These are phyloP conservation scores for Netelia fuscicornis DNA, from an alignment of 2,888 invertebrate species.

Conservation along the genomic window DNA sequence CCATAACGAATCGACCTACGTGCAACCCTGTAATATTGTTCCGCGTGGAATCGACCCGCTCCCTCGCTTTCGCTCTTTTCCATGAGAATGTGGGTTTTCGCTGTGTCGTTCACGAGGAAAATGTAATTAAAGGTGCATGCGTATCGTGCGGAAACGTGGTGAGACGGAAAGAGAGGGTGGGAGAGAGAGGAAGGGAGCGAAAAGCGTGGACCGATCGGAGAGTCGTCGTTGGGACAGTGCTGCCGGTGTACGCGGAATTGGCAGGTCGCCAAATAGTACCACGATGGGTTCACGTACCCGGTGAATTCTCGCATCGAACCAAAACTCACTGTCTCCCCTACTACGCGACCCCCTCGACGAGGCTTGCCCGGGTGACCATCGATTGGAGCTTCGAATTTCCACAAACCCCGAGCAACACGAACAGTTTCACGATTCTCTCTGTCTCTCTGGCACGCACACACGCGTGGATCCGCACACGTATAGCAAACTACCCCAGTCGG, in stretches of 20 bases:
- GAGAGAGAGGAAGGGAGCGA: neutral
- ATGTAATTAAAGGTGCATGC: slow-evolving; percentile 62
- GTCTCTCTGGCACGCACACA: slow-evolving; percentile 1
- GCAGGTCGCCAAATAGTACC: slow-evolving; percentile 62
- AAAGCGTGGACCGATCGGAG: slow-evolving; percentile 14
- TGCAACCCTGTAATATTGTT: neutral
- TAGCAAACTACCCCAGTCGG: slow-evolving; percentile 3
- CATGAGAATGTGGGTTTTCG: slow-evolving; percentile 48
- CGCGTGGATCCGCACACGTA: neutral
- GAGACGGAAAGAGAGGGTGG: neutral
- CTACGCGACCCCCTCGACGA: slow-evolving; percentile 6
- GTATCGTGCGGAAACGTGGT: slow-evolving; percentile 21
- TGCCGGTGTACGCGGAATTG: slow-evolving; percentile 51
- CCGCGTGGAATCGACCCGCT: neutral
- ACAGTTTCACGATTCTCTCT: slow-evolving; percentile 41
- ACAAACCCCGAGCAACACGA: slow-evolving; percentile 41
- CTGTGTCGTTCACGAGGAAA: slow-evolving; percentile 42
- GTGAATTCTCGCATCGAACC: slow-evolving; percentile 46
- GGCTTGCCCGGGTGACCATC: slow-evolving; percentile 63
- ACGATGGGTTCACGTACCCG: slow-evolving; percentile 48
- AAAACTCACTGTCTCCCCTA: slow-evolving; percentile 6
- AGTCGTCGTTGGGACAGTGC: slow-evolving; percentile 28
- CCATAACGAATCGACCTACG: neutral
- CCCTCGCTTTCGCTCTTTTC: slow-evolving; percentile 2
- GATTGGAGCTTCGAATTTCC: slow-evolving; percentile 60